Percentiles rank a stretch among this genome's conserved stretches.
These are phyloP conservation scores for Drosophila paucipuncta DNA, from an alignment of 2,888 invertebrate species.

Conservation along the genomic window DNA sequence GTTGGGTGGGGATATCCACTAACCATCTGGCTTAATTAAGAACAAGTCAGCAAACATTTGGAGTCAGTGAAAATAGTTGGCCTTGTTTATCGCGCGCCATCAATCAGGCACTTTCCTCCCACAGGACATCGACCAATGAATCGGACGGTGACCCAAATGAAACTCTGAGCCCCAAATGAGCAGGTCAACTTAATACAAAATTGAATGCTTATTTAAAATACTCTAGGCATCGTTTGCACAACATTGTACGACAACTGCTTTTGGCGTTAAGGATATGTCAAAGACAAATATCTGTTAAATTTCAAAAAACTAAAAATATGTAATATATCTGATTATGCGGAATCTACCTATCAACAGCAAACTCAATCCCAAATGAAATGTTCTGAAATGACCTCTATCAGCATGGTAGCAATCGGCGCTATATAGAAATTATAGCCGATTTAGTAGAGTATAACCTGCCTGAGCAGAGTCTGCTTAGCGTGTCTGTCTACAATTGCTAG, in stretches of 20 bases:
- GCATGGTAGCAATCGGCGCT: not conserved
- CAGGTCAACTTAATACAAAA: slow-evolving; percentile 14
- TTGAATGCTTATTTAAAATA: not conserved
- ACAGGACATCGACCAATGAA: slow-evolving; percentile 57
- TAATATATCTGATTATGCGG: not conserved
- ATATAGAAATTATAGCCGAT: not conserved
- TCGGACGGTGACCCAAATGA: slow-evolving; percentile 43
- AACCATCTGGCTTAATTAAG: slow-evolving; percentile 77
- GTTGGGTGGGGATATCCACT: slow-evolving; percentile 29
- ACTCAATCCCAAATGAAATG: not conserved
- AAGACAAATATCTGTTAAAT: not conserved
- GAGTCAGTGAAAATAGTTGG: slow-evolving; percentile 73
- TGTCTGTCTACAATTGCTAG: slow-evolving; percentile 62
- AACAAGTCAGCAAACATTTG: slow-evolving; percentile 71
- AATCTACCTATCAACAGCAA: not conserved
- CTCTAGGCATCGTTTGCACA: slow-evolving; percentile 3
- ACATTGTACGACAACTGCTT: not conserved
- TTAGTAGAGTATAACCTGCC: slow-evolving; percentile 36
- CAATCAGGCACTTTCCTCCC: slow-evolving; percentile 69
- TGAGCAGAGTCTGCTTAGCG: slow-evolving; percentile 46
- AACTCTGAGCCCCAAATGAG: slow-evolving; percentile 44
- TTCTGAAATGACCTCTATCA: not conserved
- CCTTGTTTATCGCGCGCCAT: slow-evolving; percentile 76
- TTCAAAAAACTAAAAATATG: not conserved
- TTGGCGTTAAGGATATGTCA: not conserved